Conservation (phyloP, 2,797 vertebrate species). For the Clarias platycephalus region DNA sequence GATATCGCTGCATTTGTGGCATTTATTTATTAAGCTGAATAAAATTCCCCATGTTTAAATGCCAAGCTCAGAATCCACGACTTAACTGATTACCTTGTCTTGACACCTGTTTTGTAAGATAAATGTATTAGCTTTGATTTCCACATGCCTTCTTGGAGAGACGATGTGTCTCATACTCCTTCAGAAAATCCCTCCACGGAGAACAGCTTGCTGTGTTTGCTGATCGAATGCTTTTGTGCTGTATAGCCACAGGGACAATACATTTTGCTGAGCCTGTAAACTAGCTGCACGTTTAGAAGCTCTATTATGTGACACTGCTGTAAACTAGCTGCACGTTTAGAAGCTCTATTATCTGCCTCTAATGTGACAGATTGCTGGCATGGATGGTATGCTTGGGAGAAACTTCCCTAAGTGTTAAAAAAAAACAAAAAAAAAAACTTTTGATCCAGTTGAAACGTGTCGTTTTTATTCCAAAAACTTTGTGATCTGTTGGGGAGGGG, state of each 20-base stretch:
- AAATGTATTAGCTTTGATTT: not conserved
- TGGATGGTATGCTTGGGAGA: not conserved
- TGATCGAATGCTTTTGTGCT: not conserved
- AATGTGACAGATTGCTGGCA: conserved; percentile 13
- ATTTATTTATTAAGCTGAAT: not conserved
- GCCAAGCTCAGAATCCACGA: not conserved
- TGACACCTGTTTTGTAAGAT: not conserved
- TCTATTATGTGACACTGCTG: not conserved
- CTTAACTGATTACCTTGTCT: not conserved
- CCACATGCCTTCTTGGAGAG: not conserved
- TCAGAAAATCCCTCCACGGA: not conserved
- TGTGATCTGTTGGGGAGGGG: not conserved
- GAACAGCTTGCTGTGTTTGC: conserved; percentile 10
- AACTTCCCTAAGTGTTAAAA: conserved; percentile 2
- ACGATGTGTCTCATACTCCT: not conserved
- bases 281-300: conserved; percentile 1
- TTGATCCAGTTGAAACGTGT: not conserved
- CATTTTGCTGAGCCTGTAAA: conserved; percentile 10
- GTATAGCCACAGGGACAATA: not conserved
- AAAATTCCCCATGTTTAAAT: not conserved
- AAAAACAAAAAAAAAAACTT: not conserved
- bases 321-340: conserved; percentile 6
- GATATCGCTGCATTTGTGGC: not conserved
- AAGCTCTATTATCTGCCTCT: not conserved
- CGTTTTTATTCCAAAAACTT: not conserved